A percentile compares a stretch with the other conserved stretches of the same genome.
Evolutionary conservation across 2,113 vertebrate species (phyloP).

Genomic region (Caranx melampygus): DNA sequence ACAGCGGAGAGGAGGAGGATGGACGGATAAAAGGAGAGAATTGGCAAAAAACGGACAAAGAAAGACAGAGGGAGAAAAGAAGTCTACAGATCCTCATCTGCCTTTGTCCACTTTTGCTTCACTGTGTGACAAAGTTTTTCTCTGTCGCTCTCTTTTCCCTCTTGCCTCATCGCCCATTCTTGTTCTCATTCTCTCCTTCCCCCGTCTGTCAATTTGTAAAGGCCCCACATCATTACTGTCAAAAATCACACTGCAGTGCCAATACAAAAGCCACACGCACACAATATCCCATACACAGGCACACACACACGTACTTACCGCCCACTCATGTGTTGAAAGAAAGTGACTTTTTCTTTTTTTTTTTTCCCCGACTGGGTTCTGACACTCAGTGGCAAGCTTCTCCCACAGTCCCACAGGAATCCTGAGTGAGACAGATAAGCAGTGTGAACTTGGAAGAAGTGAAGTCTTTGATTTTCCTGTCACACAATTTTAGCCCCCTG

Average conservation of each 20-base stretch:
- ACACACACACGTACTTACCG: slow-evolving; percentile 42
- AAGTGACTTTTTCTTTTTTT: slow-evolving; percentile 48
- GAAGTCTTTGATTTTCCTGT: slow-evolving; percentile 68
- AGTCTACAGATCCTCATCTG: slow-evolving; percentile 5
- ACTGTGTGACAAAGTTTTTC: slow-evolving; percentile 20
- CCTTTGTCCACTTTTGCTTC: slow-evolving; percentile 33
- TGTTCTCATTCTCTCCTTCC: slow-evolving; percentile 51
- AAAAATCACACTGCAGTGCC: slow-evolving; percentile 58
- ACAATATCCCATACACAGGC: slow-evolving; percentile 39
- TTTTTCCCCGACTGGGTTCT: slow-evolving; percentile 44
- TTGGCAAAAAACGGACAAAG: not conserved
- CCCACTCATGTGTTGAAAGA: slow-evolving; percentile 67
- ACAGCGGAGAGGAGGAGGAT: slow-evolving; percentile 13
- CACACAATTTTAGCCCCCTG: slow-evolving; percentile 61
- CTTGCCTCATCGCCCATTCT: slow-evolving; percentile 32
- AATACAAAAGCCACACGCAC: slow-evolving; percentile 59
- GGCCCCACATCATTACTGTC: slow-evolving; percentile 72
- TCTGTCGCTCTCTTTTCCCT: slow-evolving; percentile 30
- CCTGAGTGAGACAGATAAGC: slow-evolving; percentile 59
- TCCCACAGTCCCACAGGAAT: slow-evolving; percentile 68
- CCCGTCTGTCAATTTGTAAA: slow-evolving; percentile 68
- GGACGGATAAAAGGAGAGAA: not conserved
- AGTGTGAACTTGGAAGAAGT: slow-evolving; percentile 49
- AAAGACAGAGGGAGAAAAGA: slow-evolving; percentile 1
- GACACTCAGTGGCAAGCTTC: slow-evolving; percentile 59